Conservation (phyloP, 2,797 vertebrate genomes). For the Synaphobranchus kaupii region DNA sequence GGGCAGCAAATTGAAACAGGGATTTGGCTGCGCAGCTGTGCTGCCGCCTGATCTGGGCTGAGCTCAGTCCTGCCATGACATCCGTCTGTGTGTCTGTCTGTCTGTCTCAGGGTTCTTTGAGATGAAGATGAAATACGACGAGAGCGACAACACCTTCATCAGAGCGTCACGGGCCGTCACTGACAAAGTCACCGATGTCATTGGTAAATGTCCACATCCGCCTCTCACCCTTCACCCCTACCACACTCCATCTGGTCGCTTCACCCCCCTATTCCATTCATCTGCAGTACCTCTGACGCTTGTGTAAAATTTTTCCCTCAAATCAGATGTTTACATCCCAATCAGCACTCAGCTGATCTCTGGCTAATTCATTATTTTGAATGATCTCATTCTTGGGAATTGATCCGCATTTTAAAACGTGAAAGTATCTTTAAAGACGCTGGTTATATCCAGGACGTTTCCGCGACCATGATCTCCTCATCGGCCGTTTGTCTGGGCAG, state of each 20-base stretch:
- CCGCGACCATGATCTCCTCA: not conserved
- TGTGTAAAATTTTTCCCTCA: not conserved
- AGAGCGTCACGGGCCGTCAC: slow-evolving; percentile 88
- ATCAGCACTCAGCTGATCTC: not conserved
- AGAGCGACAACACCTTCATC: slow-evolving; percentile 89
- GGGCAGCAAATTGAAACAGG: not conserved
- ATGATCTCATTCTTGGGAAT: not conserved
- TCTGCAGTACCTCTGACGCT: not conserved
- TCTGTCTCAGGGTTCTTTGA: slow-evolving; percentile 87
- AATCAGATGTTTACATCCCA: not conserved
- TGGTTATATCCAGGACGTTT: not conserved
- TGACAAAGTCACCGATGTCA: slow-evolving; percentile 86
- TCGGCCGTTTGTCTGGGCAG: slow-evolving; percentile 60
- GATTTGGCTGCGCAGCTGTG: not conserved
- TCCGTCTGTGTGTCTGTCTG: not conserved
- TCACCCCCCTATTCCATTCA: too few species aligned
- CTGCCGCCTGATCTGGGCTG: not conserved
- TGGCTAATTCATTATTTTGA: not conserved
- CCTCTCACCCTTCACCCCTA: not conserved
- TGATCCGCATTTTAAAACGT: not conserved
- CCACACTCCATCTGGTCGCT: not conserved
- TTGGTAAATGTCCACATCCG: slow-evolving; percentile 71
- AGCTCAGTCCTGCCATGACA: not conserved
- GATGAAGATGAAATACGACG: slow-evolving; percentile 98
- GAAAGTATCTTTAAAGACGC: not conserved